Evolutionary conservation across 1,140 invertebrate genomes (phyloP), one percentile per base, ranked within the genome.

Genomic region (Solenopsis fugax): DNA sequence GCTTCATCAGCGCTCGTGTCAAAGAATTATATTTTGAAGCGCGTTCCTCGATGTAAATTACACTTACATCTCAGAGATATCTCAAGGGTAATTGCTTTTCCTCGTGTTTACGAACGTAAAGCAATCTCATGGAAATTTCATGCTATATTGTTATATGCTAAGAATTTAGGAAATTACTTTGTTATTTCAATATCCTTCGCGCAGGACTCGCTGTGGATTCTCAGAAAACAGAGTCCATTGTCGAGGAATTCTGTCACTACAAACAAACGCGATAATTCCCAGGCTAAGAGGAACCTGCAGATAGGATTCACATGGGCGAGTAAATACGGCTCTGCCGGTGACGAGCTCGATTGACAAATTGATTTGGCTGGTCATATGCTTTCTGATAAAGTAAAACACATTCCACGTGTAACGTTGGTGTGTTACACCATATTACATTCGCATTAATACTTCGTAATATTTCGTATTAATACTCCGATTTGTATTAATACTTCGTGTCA

Each of bases 381-480:
- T 56, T 45, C 50, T 45, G 3, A 50, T 45, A 18, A 9, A 34
- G 3, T 34, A 58, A 34, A 24, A 81, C 1, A 16, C 37, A 54
- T 45, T 16, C 21, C 7, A 18, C 13, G n/a, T 41, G 64, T 56
- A 24, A 37, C 21, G 13, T 67, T 12, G 10, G 4, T 18, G 13
- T 37, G 67, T 65, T 37, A n/a, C n/a, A 18, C 2, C 34, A n/a
- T 67, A 18, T 65, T 41, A 34, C 34, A 37, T 41, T 67, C n/a
- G 34, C 18, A 67, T 45, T 67, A 67, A 67, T 65, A 65, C n/a
- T 67, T 67, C 16, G n/a, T 24, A 37, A 65, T 65, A 65, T 65
- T 21, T 21, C 64, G n/a, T 56, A 69, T 48, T 69, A 50, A 69
- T 69, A 50, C 41, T 24, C 5, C 10, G 13, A 21, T 67, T 69